Evolutionary conservation across 2,113 vertebrate genomes (phyloP).

Genomic region (Halcyon senegalensis): DNA sequence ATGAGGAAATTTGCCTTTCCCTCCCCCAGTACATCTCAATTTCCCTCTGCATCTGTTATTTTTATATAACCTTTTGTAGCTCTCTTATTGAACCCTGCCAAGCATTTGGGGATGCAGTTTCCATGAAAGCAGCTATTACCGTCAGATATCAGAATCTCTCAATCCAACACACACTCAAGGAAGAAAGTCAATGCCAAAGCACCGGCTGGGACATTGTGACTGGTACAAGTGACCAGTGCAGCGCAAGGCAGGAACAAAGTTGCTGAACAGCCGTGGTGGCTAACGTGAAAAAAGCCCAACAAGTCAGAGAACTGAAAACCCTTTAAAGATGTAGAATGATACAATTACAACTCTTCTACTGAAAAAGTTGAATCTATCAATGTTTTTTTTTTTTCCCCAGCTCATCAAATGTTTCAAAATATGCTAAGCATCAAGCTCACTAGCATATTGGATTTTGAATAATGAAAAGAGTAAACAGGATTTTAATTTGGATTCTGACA

Average conservation of each 20-base stretch:
- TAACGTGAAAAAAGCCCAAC: neutral
- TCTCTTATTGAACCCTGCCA: neutral
- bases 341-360: neutral
- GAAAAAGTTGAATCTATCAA: slow-evolving; percentile 18
- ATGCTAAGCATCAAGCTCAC: slow-evolving; percentile 1
- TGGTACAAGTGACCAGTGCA: neutral
- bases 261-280: neutral
- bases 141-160: neutral
- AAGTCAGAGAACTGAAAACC: neutral
- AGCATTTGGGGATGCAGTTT: neutral
- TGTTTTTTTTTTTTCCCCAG: neutral
- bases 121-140: neutral
- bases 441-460: slow-evolving; percentile 46
- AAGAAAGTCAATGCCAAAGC: neutral
- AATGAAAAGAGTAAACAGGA: slow-evolving; percentile 57
- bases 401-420: slow-evolving; percentile 16
- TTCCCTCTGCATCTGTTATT: neutral
- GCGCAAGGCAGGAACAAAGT: neutral
- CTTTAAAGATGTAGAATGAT: neutral
- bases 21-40: neutral
- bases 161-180: rapidly evolving
- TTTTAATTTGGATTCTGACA: slow-evolving; percentile 61
- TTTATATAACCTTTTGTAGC: neutral
- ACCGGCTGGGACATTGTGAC: neutral
- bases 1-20: neutral